Base-by-base conservation (phyloP, 2,888 invertebrate genomes). In the Phortica okadai region DNA sequence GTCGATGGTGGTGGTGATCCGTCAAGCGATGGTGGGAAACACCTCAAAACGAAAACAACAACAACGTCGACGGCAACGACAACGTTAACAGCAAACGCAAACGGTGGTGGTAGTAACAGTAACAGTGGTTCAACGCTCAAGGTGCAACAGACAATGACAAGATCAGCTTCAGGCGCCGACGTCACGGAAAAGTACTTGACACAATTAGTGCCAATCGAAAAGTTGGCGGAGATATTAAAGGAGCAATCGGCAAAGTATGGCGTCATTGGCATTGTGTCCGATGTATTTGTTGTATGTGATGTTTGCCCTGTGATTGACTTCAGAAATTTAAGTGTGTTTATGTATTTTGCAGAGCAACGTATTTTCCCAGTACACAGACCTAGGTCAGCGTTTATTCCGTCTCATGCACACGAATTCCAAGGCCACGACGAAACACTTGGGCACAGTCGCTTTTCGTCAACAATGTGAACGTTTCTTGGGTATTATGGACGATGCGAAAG, bases 301-400 rank as follows among this genome's bases (percentile, higher is more conserved):
- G 50, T 45, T 10, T 45, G 66, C 41, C 41, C 66, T 66, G 16
- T 66, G 21, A 42, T 74, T 25, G 50, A 66, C 25, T 16, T 42
- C 50, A 50, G 50, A 50, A 50, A 11, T 50, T 50, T 8, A 50
- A 62, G 21, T 62, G 2, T 62, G 11, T 25, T 62, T 8, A n/a
- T 54, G 42, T 74, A 80, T 75, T 82, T 90, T 91, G 64, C 92
- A 95, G 95, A 93, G 94, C 84, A 95, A 95, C 91, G 92, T 97
- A 81, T 96, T 97, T 91, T 95, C 96, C n/a, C 93, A 94, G 89
- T 95, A 96, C 90, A 93, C 94, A 2, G 94, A 95, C 82, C 92
- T 96, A 84, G 95, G 95, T 0, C 92, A 93, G 16, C 94, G 94
- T 83, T 92, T 96, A 79, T 97, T 94, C 90, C 91, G 92, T 76